Conservation (phyloP, 37 sponge, comb jelly and placozoan species). For the Ephydatia muelleri region DNA sequence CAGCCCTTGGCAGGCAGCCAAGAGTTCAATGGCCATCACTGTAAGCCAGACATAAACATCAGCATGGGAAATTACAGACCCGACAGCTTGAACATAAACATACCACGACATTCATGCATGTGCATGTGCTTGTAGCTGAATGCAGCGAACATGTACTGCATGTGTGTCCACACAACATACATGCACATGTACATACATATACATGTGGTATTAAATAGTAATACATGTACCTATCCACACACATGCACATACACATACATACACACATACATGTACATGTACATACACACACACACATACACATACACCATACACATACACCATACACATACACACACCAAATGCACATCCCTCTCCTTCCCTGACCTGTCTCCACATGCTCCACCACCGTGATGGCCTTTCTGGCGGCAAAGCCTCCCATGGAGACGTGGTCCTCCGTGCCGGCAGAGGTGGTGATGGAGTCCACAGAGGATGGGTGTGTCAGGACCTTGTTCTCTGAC, state of each 20-base stretch:
- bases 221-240: too few species aligned
- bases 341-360: too few species aligned
- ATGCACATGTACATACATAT: too few species aligned
- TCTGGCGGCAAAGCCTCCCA: slow-evolving; percentile 97
- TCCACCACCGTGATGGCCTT: slow-evolving; percentile 94
- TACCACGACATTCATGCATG: background rate
- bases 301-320: too few species aligned
- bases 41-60: too few species aligned
- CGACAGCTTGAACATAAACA: too few species aligned
- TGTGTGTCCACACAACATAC: too few species aligned
- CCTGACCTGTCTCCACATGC: slow-evolving; percentile 79
- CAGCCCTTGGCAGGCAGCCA: slow-evolving; percentile 96
- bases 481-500: slow-evolving; percentile 97
- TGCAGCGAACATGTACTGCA: too few species aligned
- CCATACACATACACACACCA: too few species aligned
- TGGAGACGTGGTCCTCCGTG: slow-evolving; percentile 98
- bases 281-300: background rate
- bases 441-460: slow-evolving; percentile 94
- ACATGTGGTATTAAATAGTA: background rate
- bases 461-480: slow-evolving; percentile 99
- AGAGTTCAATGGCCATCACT: slow-evolving; percentile 95
- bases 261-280: background rate
- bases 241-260: background rate
- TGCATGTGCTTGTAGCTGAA: background rate
- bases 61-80: too few species aligned